These are phyloP conservation scores for Drosophila trapezifrons DNA, from an alignment of 1,140 invertebrate species.

Conservation along the genomic window DNA sequence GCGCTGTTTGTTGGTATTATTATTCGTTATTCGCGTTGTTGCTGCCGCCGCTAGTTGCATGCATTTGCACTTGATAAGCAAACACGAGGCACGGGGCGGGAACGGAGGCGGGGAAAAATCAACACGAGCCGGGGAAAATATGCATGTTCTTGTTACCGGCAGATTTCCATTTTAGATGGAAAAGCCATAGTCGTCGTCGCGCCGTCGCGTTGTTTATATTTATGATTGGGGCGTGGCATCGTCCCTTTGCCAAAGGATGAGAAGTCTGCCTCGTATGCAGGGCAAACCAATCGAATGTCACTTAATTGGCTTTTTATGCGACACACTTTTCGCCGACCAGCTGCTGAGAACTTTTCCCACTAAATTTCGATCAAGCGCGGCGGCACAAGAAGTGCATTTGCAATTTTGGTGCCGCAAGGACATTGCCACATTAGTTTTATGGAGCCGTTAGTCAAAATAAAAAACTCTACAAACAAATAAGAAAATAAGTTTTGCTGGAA, in stretches of 20 bases:
- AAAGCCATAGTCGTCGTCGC: constrained; percentile 26
- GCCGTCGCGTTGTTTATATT: constrained; percentile 52
- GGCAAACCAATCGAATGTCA: constrained; percentile 66
- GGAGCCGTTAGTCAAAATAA: constrained; percentile 57
- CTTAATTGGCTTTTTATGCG: constrained; percentile 67
- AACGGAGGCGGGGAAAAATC: constrained; percentile 50
- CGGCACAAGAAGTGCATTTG: constrained; percentile 32
- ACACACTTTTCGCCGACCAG: constrained; percentile 51
- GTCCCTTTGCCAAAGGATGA: constrained; percentile 2
- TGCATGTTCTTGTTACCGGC: constrained; percentile 76
- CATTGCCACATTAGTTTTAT: constrained; percentile 73
- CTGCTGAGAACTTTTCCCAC: constrained; percentile 26
- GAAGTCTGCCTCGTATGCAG: constrained; percentile 29
- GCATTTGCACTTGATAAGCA: constrained; percentile 74
- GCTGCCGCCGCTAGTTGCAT: constrained; percentile 52
- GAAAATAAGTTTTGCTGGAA: constrained; percentile 46
- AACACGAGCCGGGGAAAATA: constrained; percentile 73
- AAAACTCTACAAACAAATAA: constrained; percentile 17
- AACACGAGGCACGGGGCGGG: constrained; percentile 54
- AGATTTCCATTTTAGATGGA: constrained; percentile 79
- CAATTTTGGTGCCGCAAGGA: constrained; percentile 68
- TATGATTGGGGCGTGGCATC: constrained; percentile 63
- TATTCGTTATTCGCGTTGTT: constrained; percentile 30
- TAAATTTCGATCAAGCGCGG: constrained; percentile 66
- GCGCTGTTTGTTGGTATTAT: constrained; percentile 40